A percentile compares a stretch with the other conserved stretches of the same genome.
These are phyloP conservation scores for Pollenia angustigena DNA, from an alignment of 2,888 invertebrate genomes.

Conservation along the genomic window DNA sequence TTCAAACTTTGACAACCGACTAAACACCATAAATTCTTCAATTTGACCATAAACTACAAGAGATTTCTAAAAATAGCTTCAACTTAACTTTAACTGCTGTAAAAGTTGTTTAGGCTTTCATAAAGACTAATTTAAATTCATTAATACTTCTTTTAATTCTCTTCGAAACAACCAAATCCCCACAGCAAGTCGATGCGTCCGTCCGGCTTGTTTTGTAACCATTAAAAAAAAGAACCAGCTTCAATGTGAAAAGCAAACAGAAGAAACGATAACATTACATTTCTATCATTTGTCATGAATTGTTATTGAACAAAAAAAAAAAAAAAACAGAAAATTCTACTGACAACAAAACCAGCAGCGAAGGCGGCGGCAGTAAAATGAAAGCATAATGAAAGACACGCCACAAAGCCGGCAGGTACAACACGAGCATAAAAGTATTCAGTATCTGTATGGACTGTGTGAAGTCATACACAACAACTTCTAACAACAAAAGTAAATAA, in stretches of 20 bases:
- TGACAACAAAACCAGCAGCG: slow-evolving; percentile 9
- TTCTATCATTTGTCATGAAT: slow-evolving; percentile 68
- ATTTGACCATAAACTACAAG: background rate
- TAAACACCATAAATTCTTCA: slow-evolving; percentile 3
- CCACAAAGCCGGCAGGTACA: slow-evolving; percentile 56
- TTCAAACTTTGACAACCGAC: background rate
- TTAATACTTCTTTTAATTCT: slow-evolving; percentile 19
- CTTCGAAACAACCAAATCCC: slow-evolving; percentile 2
- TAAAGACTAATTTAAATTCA: slow-evolving; percentile 48
- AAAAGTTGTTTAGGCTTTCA: slow-evolving; percentile 37
- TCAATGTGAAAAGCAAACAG: slow-evolving; percentile 29
- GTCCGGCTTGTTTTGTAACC: slow-evolving; percentile 15
- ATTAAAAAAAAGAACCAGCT: slow-evolving; percentile 24
- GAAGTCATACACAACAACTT: slow-evolving; percentile 51
- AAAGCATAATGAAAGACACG: slow-evolving; percentile 48
- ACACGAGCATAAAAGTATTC: slow-evolving; percentile 12
- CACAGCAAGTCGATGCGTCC: background rate
- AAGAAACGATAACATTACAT: slow-evolving; percentile 57
- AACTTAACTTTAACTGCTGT: slow-evolving; percentile 15
- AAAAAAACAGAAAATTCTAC: slow-evolving; percentile 15
- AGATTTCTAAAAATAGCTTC: slow-evolving; percentile 33
- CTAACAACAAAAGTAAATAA: slow-evolving; percentile 28
- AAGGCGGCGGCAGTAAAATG: slow-evolving; percentile 19
- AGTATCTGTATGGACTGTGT: slow-evolving; percentile 9
- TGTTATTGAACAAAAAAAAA: slow-evolving; percentile 51